These are phyloP conservation scores for Diplodus sargus DNA, from an alignment of 2,797 vertebrate genomes.

Conservation along the genomic window DNA sequence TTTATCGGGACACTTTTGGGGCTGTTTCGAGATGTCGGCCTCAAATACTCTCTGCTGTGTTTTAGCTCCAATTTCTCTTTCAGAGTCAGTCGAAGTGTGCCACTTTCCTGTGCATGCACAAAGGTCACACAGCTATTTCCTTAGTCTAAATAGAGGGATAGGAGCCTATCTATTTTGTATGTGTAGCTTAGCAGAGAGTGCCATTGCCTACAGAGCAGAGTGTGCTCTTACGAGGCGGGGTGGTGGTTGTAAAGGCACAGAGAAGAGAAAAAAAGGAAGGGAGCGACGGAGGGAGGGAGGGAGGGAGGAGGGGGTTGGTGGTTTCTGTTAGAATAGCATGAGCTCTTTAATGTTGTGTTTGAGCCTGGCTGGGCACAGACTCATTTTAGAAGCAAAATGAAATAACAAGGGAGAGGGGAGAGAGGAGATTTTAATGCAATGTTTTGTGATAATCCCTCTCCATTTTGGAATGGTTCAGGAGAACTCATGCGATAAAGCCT, in stretches of 20 bases:
- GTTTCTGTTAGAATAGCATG: constrained; percentile 71
- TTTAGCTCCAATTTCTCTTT: constrained; percentile 44
- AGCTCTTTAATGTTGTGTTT: constrained; percentile 81
- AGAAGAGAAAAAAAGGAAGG: constrained; percentile 34
- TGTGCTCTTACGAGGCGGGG: constrained; percentile 58
- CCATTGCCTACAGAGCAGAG: constrained; percentile 75
- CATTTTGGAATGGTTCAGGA: constrained; percentile 82
- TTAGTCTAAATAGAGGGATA: constrained; percentile 68
- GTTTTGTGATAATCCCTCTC: constrained; percentile 84
- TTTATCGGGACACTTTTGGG: no score
- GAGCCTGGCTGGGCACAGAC: constrained; percentile 80
- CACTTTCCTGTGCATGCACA: constrained; percentile 54
- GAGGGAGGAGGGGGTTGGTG: constrained; percentile 62
- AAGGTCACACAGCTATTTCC: constrained; percentile 71
- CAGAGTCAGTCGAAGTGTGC: constrained; percentile 25
- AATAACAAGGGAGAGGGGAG: constrained; percentile 77
- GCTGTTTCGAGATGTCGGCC: neutral
- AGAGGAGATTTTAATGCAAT: constrained; percentile 81
- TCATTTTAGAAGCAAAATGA: constrained; percentile 81
- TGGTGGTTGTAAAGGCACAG: constrained; percentile 60
- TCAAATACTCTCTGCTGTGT: constrained; percentile 35
- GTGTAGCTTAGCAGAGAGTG: constrained; percentile 71
- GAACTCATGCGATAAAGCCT: constrained; percentile 82
- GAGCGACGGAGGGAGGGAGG: constrained; percentile 17
- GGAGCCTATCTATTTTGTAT: constrained; percentile 78